phyloP scores from a whole-genome alignment of 1,140 invertebrate genomes.

The Heliconius hermathena region DNA sequence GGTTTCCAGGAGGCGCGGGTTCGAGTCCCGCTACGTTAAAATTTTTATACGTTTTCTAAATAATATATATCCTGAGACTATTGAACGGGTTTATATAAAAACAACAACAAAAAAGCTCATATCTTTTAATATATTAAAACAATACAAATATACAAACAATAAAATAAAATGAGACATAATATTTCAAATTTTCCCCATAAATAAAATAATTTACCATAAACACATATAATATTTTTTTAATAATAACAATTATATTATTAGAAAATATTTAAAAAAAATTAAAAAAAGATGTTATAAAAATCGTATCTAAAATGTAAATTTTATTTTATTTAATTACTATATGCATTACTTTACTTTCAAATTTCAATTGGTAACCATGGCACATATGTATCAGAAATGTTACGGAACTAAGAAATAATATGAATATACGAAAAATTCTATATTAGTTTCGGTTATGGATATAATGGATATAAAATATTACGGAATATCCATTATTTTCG shows the following conservation, averaged over 20 bases:
- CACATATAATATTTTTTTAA: not conserved
- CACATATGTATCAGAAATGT: not conserved
- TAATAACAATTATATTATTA: not conserved
- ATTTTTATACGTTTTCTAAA: too few relatives aligned
- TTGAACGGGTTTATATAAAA: not conserved
- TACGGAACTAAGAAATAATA: too few relatives aligned
- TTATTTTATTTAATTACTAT: not conserved
- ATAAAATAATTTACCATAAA: not conserved
- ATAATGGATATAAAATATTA: too few relatives aligned
- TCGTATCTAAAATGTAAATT: not conserved
- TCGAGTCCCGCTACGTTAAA: too few relatives aligned
- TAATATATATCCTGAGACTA: too few relatives aligned
- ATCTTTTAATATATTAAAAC: constrained; percentile 5
- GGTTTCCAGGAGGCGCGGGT: too few relatives aligned
- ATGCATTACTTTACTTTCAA: not conserved
- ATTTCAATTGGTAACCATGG: constrained; percentile 8
- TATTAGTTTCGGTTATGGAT: too few relatives aligned
- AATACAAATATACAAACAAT: not conserved
- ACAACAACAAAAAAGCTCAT: constrained; percentile 3
- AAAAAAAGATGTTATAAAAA: not conserved
- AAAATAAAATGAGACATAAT: not conserved
- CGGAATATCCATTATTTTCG: too few relatives aligned
- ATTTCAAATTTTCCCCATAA: not conserved
- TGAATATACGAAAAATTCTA: too few relatives aligned
- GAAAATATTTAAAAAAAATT: not conserved